A percentile compares a stretch with the other conserved stretches of the same genome.
These are phyloP conservation scores for Pangasius larnaudii DNA, from an alignment of 2,797 vertebrate genomes.

Conservation along the genomic window DNA sequence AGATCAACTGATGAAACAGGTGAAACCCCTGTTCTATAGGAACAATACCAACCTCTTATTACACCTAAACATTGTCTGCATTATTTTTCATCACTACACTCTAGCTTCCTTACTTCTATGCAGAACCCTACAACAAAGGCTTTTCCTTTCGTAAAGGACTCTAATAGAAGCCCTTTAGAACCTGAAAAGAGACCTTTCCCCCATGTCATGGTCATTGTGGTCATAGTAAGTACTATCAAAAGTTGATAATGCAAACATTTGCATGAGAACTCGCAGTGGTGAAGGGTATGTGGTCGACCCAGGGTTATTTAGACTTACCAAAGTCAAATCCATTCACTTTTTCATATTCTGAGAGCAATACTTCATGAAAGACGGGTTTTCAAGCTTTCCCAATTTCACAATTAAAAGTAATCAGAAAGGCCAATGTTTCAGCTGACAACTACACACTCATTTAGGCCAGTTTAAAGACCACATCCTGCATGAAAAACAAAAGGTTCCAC, in stretches of 20 bases:
- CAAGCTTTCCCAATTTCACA: background rate
- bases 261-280: background rate
- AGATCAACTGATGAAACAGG: too few species aligned
- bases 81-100: background rate
- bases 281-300: background rate
- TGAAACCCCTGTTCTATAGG: background rate
- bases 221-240: background rate
- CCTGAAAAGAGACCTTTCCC: background rate
- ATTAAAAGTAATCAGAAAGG: background rate
- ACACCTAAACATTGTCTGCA: background rate
- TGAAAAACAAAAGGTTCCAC: background rate
- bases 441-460: background rate
- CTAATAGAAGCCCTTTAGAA: background rate
- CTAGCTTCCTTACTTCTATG: background rate
- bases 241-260: background rate
- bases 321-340: background rate
- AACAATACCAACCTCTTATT: background rate
- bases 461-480: background rate
- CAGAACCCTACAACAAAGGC: background rate
- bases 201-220: background rate
- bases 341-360: background rate
- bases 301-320: background rate
- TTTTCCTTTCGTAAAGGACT: background rate
- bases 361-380: background rate
- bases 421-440: background rate